A percentile compares a stretch with the other conserved stretches of the same genome.
Evolutionary conservation across 1,140 invertebrate species (phyloP).

Genomic region (Acyrthosiphon pisum): DNA sequence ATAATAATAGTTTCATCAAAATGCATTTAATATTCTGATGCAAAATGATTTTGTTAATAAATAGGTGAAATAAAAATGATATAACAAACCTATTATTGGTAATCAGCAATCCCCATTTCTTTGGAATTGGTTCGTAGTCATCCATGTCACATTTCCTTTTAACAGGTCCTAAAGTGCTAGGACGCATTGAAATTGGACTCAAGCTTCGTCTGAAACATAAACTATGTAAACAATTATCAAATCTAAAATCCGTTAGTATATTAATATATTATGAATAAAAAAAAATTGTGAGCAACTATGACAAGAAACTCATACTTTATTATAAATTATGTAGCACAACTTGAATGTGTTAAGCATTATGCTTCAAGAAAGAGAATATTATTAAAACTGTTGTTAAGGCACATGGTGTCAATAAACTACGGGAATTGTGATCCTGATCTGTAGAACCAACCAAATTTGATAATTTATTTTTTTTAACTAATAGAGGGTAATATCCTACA

Average conservation of each 20-base stretch:
- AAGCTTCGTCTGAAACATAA: slow-evolving; percentile 69
- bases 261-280: not conserved
- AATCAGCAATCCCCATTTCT: slow-evolving; percentile 65
- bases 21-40: not conserved
- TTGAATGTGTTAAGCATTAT: not conserved
- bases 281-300: not conserved
- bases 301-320: too few relatives aligned
- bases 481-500: too few relatives aligned
- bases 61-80: not conserved
- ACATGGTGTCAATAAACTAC: too few relatives aligned
- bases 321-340: too few relatives aligned
- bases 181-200: slow-evolving; percentile 82
- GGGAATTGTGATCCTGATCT: too few relatives aligned
- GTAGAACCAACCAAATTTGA: too few relatives aligned
- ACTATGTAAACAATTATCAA: slow-evolving; percentile 15
- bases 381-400: not conserved
- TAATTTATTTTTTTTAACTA: too few relatives aligned
- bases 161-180: slow-evolving; percentile 74
- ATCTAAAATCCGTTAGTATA: not conserved
- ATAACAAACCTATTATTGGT: slow-evolving; percentile 60
- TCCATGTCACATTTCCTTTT: slow-evolving; percentile 83
- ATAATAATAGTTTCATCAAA: not conserved
- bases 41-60: not conserved
- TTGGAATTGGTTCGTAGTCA: slow-evolving; percentile 69
- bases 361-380: not conserved